Evolutionary conservation across 2,888 invertebrate genomes (phyloP).

Genomic region (Hypomecis atomaria): DNA sequence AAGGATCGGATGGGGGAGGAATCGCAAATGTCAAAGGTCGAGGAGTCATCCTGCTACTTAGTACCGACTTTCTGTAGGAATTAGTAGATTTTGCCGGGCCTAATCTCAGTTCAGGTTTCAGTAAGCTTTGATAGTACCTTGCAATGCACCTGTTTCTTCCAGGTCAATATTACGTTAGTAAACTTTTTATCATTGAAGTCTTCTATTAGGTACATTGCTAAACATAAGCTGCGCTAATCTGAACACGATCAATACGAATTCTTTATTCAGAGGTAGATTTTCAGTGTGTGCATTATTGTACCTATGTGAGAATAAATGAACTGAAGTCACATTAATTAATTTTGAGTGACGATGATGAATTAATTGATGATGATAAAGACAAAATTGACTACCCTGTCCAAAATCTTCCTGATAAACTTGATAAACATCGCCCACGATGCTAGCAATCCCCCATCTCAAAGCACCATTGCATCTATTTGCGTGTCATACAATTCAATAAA

Average conservation of each 20-base stretch:
- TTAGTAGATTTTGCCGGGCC: background rate
- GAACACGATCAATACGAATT: no score
- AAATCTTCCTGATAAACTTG: background rate
- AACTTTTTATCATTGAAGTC: background rate
- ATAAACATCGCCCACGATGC: background rate
- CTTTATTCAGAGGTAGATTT: no score
- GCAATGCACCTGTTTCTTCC: background rate
- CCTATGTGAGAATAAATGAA: no score
- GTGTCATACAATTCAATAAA: conserved; percentile 70
- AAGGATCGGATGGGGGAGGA: conserved; percentile 12
- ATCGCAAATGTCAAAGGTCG: conserved; percentile 20
- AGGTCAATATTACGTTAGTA: background rate
- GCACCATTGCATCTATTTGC: conserved; percentile 45
- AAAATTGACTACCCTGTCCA: background rate
- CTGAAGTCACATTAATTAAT: no score
- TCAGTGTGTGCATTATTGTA: no score
- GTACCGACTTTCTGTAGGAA: conserved; percentile 13
- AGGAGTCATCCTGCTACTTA: conserved; percentile 8
- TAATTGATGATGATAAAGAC: no score
- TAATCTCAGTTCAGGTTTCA: background rate
- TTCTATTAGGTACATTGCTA: no score
- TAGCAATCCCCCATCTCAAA: conserved; percentile 7
- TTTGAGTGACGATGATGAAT: no score
- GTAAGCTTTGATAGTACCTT: no score
- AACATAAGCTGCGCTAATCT: no score